Conservation (phyloP, 2,797 vertebrate genomes). For the Gallinago nigripennis region DNA sequence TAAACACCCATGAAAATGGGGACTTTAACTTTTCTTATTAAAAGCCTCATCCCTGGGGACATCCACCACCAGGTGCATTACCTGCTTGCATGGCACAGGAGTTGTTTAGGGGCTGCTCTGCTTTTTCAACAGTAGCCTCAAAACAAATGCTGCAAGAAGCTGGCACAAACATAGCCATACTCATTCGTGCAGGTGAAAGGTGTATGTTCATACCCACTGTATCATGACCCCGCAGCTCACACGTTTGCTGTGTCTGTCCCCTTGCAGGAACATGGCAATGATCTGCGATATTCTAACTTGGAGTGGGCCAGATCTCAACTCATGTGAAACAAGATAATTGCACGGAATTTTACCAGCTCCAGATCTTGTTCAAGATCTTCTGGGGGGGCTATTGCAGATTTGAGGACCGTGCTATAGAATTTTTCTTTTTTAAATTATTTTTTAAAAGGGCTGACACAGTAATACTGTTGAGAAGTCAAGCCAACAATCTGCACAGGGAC, state of each 20-base stretch:
- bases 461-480: not conserved
- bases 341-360: not conserved
- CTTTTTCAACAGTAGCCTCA: not conserved
- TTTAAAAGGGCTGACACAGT: not conserved
- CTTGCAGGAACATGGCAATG: not conserved
- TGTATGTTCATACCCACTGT: not conserved
- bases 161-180: not conserved
- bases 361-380: not conserved
- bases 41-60: not conserved
- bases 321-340: not conserved
- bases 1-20: not conserved
- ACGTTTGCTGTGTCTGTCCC: not conserved
- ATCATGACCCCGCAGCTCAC: not conserved
- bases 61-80: not conserved
- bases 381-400: not conserved
- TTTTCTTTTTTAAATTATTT: not conserved
- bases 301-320: not conserved
- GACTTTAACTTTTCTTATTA: not conserved
- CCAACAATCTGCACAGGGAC: slow-evolving; percentile 16
- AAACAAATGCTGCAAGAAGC: not conserved
- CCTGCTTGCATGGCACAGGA: not conserved
- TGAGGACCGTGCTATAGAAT: not conserved
- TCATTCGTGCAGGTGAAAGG: not conserved
- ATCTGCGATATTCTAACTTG: not conserved
- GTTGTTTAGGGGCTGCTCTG: not conserved